These are phyloP conservation scores for Stenchaetothrips biformis DNA, from an alignment of 2,888 invertebrate genomes.

Conservation along the genomic window DNA sequence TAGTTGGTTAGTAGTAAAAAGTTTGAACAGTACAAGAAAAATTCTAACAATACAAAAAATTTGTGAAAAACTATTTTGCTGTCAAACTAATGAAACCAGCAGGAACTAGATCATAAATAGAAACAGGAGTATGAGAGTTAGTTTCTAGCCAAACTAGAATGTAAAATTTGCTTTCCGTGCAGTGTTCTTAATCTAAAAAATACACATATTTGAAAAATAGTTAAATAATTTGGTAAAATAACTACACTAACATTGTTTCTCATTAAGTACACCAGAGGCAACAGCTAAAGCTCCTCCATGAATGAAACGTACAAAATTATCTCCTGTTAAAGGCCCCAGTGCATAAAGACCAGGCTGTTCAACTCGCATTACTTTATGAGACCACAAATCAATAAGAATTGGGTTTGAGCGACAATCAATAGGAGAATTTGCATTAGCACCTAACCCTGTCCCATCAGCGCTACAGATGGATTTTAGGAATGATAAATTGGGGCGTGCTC, in stretches of 20 bases:
- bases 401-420: slow-evolving; percentile 76
- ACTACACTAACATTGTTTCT: slow-evolving; percentile 31
- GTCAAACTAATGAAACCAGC: no score
- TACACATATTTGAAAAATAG: background rate
- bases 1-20: background rate
- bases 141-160: no score
- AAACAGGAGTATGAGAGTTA: no score
- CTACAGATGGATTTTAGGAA: slow-evolving; percentile 51
- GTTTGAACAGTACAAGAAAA: background rate
- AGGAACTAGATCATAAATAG: no score
- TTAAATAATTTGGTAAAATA: background rate
- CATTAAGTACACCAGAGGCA: slow-evolving; percentile 48
- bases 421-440: slow-evolving; percentile 55
- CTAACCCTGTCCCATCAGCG: slow-evolving; percentile 54
- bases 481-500: slow-evolving; percentile 72
- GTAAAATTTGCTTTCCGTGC: no score
- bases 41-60: background rate
- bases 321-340: slow-evolving; percentile 82
- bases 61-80: background rate
- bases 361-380: slow-evolving; percentile 64
- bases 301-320: slow-evolving; percentile 87
- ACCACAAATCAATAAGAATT: slow-evolving; percentile 67
- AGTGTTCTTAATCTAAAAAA: no score
- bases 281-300: slow-evolving; percentile 73
- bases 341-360: slow-evolving; percentile 66